These are phyloP conservation scores for Patella depressa DNA, from an alignment of 2,888 invertebrate genomes.

Conservation along the genomic window DNA sequence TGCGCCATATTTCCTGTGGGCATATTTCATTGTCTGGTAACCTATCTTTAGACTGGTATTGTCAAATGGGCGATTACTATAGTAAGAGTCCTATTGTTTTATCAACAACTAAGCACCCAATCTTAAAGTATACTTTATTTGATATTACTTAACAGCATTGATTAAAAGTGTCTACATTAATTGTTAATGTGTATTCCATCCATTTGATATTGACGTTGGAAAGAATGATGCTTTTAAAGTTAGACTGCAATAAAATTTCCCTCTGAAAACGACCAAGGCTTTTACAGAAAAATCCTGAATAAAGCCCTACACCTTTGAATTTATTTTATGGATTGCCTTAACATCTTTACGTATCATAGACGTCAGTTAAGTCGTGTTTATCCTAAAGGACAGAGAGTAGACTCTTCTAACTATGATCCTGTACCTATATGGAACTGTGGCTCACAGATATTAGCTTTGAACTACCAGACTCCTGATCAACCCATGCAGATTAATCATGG, in stretches of 20 bases:
- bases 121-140: too few species aligned
- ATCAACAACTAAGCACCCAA: background rate
- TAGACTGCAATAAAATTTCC: too few species aligned
- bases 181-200: too few species aligned
- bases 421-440: slow-evolving; percentile 95
- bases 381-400: slow-evolving; percentile 88
- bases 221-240: too few species aligned
- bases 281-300: too few species aligned
- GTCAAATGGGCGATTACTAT: too few species aligned
- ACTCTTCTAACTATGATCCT: slow-evolving; percentile 97
- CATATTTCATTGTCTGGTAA: background rate
- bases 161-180: too few species aligned
- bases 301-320: too few species aligned
- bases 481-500: slow-evolving; percentile 97
- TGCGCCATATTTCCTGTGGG: background rate
- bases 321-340: slow-evolving; percentile 36
- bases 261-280: too few species aligned
- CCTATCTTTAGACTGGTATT: background rate
- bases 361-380: slow-evolving; percentile 92
- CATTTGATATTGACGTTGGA: too few species aligned
- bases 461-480: slow-evolving; percentile 96
- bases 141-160: too few species aligned
- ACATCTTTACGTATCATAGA: slow-evolving; percentile 59
- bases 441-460: slow-evolving; percentile 96
- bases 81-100: background rate